phyloP scores from a whole-genome alignment of 2,797 vertebrate species.

The Rhinoraja longicauda region DNA sequence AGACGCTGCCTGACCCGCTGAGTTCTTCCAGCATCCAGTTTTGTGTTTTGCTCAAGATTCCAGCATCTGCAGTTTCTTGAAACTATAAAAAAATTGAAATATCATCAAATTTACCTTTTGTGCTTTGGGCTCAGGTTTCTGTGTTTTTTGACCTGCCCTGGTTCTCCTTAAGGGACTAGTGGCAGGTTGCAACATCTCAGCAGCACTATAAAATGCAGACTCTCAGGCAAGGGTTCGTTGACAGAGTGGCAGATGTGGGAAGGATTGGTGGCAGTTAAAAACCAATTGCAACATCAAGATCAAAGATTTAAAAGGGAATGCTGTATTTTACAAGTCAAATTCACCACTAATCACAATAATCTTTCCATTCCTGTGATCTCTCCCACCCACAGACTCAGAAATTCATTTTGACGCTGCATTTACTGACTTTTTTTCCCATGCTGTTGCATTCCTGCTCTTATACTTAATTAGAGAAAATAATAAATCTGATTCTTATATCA shows the following conservation, averaged over 20 bases:
- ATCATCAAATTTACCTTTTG: no score
- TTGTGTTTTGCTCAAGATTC: no score
- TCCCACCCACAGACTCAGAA: neutral
- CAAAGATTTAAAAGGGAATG: neutral
- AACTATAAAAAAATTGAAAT: no score
- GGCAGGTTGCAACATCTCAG: no score
- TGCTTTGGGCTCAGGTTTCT: no score
- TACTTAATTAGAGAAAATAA: neutral
- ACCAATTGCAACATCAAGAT: slow-evolving; percentile 2
- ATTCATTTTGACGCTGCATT: neutral
- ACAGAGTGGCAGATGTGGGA: neutral
- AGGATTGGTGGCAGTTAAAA: neutral
- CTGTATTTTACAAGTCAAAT: neutral
- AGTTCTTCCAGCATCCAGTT: no score
- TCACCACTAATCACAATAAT: neutral
- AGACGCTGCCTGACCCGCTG: no score
- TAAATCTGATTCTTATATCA: neutral
- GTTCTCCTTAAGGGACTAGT: no score
- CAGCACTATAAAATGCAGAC: no score
- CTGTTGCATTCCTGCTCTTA: neutral
- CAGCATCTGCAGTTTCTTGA: no score
- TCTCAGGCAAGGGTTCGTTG: no score
- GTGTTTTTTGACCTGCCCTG: no score
- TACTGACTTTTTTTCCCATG: neutral
- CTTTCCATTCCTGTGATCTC: neutral